phyloP scores from a whole-genome alignment of 2,113 vertebrate genomes.

The Phodopus roborovskii region DNA sequence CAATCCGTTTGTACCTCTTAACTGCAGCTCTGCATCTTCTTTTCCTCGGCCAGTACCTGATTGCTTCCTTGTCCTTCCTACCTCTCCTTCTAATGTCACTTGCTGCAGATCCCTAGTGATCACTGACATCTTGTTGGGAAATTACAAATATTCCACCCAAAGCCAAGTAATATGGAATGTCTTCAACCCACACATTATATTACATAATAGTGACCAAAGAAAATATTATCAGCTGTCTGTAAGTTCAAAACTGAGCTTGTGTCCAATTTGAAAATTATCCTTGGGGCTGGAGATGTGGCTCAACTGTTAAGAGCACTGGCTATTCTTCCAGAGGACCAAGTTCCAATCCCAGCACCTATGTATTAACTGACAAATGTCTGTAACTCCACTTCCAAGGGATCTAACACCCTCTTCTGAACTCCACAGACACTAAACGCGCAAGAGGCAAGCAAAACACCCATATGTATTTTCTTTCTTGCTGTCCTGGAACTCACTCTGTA shows the following conservation, averaged over 20 bases:
- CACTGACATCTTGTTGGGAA: neutral
- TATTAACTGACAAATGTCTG: neutral
- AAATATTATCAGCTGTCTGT: neutral
- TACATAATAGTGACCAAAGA: conserved; percentile 3
- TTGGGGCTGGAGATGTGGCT: neutral
- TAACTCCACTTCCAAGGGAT: neutral
- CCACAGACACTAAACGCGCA: neutral
- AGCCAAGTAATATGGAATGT: neutral
- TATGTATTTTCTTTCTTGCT: neutral
- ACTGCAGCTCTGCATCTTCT: neutral
- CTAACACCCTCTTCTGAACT: neutral
- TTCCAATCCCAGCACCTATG: neutral
- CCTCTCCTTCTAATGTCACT: neutral
- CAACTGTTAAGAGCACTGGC: neutral
- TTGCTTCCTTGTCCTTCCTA: too few relatives aligned
- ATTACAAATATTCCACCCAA: neutral
- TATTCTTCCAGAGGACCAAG: neutral
- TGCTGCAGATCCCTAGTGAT: neutral
- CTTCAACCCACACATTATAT: neutral
- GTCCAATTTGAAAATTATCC: neutral
- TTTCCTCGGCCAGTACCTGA: neutral
- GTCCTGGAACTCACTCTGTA: too few relatives aligned
- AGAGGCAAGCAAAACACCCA: neutral
- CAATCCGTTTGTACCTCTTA: neutral
- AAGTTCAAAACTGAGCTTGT: conserved; percentile 32